Percentiles rank a stretch among this genome's conserved stretches.
Conservation (phyloP, 2,888 invertebrate genomes). For the Hydraecia micacea region DNA sequence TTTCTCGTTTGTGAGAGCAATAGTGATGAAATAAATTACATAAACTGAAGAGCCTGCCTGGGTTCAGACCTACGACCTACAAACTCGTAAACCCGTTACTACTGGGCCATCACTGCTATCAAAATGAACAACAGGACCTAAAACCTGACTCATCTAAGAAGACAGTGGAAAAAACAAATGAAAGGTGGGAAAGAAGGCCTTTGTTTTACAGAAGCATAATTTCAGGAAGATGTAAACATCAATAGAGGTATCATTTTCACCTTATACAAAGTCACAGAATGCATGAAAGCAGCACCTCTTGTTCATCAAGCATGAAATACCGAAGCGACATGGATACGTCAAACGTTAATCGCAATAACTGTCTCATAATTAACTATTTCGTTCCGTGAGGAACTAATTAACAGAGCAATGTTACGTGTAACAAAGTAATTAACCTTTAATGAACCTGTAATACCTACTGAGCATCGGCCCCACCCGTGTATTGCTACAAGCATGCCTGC, state of each 20-base stretch:
- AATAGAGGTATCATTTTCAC: background rate
- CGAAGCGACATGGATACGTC: conserved; percentile 41
- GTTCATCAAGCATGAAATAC: conserved; percentile 49
- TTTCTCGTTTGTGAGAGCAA: too few relatives aligned
- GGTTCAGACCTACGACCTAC: too few relatives aligned
- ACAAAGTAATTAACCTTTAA: conserved; percentile 11
- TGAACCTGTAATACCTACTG: conserved; percentile 17
- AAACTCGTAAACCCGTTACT: too few relatives aligned
- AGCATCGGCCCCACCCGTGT: background rate
- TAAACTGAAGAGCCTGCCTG: too few relatives aligned
- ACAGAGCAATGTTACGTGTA: conserved; percentile 5
- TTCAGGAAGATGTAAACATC: background rate
- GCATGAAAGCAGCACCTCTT: conserved; percentile 34
- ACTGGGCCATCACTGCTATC: too few relatives aligned
- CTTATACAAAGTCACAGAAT: background rate
- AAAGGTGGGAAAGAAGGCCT: background rate
- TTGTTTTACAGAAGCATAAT: background rate
- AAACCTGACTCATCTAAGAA: background rate
- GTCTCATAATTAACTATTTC: conserved; percentile 44
- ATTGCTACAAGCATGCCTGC: background rate
- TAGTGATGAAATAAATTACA: too few relatives aligned
- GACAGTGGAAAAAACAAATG: background rate
- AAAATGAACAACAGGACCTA: too few relatives aligned
- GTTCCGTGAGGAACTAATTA: conserved; percentile 53
- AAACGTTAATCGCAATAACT: conserved; percentile 39